These are phyloP conservation scores for Drosophila putrida DNA, from an alignment of 2,888 invertebrate genomes.

Conservation along the genomic window DNA sequence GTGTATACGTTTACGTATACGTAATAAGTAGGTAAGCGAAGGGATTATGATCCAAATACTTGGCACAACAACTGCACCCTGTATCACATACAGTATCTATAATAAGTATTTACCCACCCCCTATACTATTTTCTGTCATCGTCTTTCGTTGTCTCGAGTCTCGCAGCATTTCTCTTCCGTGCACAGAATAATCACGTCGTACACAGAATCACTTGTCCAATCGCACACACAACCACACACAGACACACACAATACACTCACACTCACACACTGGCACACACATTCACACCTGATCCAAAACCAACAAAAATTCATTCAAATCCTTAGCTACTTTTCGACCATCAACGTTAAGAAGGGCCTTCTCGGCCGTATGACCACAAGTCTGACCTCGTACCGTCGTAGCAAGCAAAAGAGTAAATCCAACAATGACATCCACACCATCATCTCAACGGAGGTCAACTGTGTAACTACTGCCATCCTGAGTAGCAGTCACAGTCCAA, in stretches of 20 bases:
- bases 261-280: slow-evolving; percentile 12
- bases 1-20: not conserved
- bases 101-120: not conserved
- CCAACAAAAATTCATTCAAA: not conserved
- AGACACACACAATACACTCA: slow-evolving; percentile 11
- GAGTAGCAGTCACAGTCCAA: slow-evolving; percentile 44
- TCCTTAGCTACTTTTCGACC: slow-evolving; percentile 83
- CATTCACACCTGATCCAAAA: slow-evolving; percentile 20
- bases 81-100: slow-evolving; percentile 1
- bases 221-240: slow-evolving; percentile 11
- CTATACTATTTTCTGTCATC: not conserved
- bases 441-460: slow-evolving; percentile 70
- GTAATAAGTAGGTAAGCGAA: slow-evolving; percentile 45
- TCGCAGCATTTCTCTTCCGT: slow-evolving; percentile 15
- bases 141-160: slow-evolving; percentile 14
- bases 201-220: slow-evolving; percentile 17
- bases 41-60: slow-evolving; percentile 18
- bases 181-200: slow-evolving; percentile 31
- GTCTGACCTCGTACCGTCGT: slow-evolving; percentile 84
- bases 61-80: slow-evolving; percentile 44
- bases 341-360: slow-evolving; percentile 85
- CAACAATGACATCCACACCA: slow-evolving; percentile 83
- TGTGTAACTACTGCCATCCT: slow-evolving; percentile 61
- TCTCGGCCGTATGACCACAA: slow-evolving; percentile 85
- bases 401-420: slow-evolving; percentile 84